These are phyloP conservation scores for Cephus spinipes DNA, from an alignment of 2,888 invertebrate species.

Conservation along the genomic window DNA sequence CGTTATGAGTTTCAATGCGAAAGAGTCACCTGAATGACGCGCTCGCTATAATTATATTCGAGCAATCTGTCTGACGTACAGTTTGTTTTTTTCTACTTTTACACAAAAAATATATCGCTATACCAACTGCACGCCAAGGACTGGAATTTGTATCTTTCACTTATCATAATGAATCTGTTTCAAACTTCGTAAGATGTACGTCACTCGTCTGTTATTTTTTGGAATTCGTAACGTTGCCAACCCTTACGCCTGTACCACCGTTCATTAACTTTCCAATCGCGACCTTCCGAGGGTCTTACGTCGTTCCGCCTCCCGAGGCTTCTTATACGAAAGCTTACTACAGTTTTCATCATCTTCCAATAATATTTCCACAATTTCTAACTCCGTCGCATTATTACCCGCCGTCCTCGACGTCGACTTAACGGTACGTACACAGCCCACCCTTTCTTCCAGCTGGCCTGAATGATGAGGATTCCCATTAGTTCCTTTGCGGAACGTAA, in stretches of 20 bases:
- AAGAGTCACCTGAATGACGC: not conserved
- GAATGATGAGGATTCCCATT: not conserved
- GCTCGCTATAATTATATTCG: not conserved
- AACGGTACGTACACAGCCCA: not conserved
- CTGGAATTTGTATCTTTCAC: too few relatives aligned
- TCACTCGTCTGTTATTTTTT: not conserved
- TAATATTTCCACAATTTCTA: constrained; percentile 42
- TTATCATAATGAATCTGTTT: not conserved
- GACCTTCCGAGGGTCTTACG: constrained; percentile 9
- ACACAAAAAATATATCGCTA: not conserved
- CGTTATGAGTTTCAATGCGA: not conserved
- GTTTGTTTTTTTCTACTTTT: not conserved
- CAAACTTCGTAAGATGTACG: not conserved
- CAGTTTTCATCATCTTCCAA: not conserved
- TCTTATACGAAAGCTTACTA: constrained; percentile 12
- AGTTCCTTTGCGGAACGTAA: not conserved
- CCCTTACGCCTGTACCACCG: not conserved
- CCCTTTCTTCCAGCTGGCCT: not conserved
- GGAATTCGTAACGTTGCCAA: not conserved
- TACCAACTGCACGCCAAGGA: not conserved
- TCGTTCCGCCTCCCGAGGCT: constrained; percentile 22
- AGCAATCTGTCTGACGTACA: not conserved
- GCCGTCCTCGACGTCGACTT: not conserved
- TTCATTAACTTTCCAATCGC: not conserved
- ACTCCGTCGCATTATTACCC: constrained; percentile 20